Percentiles rank a stretch among this genome's conserved stretches.
Evolutionary conservation across 1,140 invertebrate species (phyloP).

Genomic region (Drosophila erecta): DNA sequence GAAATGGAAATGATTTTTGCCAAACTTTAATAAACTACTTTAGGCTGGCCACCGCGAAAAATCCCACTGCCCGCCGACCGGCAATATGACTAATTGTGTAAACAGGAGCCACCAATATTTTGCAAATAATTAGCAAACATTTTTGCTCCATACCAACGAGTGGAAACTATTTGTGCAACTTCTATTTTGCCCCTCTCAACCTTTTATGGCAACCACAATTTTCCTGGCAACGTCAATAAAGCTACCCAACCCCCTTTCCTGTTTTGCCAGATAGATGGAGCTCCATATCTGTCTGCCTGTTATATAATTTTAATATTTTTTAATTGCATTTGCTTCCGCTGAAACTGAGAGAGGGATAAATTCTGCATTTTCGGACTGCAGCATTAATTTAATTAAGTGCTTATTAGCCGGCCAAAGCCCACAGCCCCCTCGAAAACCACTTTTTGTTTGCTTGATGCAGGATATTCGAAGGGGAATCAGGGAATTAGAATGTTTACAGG

Average conservation of each 20-base stretch:
- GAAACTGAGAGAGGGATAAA: constrained; percentile 16
- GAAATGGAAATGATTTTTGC: constrained; percentile 45
- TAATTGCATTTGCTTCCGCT: constrained; percentile 65
- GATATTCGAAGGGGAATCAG: neutral
- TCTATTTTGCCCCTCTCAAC: neutral
- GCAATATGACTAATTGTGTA: constrained; percentile 58
- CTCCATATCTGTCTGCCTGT: constrained; percentile 31
- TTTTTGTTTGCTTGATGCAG: constrained; percentile 30
- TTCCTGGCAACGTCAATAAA: constrained; percentile 58
- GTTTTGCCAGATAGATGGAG: constrained; percentile 5
- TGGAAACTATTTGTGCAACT: constrained; percentile 10
- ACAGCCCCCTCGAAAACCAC: neutral
- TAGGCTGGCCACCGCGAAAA: constrained; percentile 10
- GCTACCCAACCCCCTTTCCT: neutral
- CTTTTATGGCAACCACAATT: constrained; percentile 42
- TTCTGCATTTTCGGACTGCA: constrained; percentile 40
- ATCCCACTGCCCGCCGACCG: neutral
- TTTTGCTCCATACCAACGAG: constrained; percentile 38
- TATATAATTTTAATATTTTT: constrained; percentile 80
- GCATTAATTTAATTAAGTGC: constrained; percentile 69
- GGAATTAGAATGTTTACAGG: constrained; percentile 40
- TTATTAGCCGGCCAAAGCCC: constrained; percentile 59
- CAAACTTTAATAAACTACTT: constrained; percentile 71
- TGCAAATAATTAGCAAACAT: constrained; percentile 77
- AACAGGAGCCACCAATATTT: constrained; percentile 73